These are phyloP conservation scores for Melanotaenia maccullochi DNA, from an alignment of 2,797 vertebrate species.

Conservation along the genomic window DNA sequence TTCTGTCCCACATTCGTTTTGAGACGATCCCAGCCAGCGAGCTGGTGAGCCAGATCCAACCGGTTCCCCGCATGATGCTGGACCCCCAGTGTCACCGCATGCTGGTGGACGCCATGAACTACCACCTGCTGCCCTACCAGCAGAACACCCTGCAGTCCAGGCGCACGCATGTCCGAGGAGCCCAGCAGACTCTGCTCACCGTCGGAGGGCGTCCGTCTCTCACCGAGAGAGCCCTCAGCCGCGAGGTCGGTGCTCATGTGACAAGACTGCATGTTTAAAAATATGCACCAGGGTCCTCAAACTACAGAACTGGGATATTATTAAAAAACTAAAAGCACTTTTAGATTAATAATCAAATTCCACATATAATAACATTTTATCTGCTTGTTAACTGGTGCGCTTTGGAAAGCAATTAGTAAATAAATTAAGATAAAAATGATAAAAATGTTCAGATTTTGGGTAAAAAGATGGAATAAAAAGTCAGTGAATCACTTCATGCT, in stretches of 20 bases:
- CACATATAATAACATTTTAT: too few species aligned
- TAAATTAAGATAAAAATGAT: too few species aligned
- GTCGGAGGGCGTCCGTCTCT: conserved; percentile 85
- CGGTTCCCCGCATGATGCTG: conserved; percentile 88
- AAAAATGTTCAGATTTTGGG: too few species aligned
- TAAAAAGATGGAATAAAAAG: neutral
- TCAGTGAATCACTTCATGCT: neutral
- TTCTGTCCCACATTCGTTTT: conserved; percentile 85
- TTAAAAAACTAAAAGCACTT: too few species aligned
- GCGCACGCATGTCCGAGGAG: conserved; percentile 84
- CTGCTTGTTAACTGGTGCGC: too few species aligned
- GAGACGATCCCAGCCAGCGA: conserved; percentile 88
- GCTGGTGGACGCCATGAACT: conserved; percentile 91
- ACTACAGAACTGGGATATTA: too few species aligned
- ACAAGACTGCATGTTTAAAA: too few species aligned
- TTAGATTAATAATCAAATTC: too few species aligned
- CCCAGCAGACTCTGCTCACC: conserved; percentile 84
- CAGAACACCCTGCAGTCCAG: conserved; percentile 88
- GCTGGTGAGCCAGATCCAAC: conserved; percentile 87
- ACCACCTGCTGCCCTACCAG: conserved; percentile 89
- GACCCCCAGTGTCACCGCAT: conserved; percentile 88
- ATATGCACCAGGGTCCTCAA: too few species aligned
- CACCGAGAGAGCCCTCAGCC: conserved; percentile 86
- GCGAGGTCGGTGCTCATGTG: conserved; percentile 73
- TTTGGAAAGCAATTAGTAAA: too few species aligned